Evolutionary conservation across 2,888 invertebrate genomes (phyloP).

Genomic region (Chironomus riparius): DNA sequence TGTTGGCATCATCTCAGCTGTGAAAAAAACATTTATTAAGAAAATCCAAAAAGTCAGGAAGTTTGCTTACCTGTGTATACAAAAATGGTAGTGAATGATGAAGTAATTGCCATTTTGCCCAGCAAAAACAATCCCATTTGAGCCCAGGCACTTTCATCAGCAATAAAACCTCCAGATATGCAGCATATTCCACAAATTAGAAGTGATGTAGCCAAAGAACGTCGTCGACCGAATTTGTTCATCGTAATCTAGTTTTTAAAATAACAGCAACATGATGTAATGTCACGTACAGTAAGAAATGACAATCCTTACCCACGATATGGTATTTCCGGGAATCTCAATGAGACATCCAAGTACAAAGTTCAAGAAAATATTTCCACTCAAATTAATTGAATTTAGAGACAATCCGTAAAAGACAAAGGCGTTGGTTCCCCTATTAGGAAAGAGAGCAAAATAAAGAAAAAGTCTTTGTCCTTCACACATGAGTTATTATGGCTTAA

Average conservation of each 20-base stretch:
- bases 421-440: conserved; percentile 49
- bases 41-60: no score
- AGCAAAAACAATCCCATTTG: conserved; percentile 49
- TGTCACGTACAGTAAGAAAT: neutral
- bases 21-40: no score
- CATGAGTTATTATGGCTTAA: no score
- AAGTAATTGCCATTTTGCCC: conserved; percentile 55
- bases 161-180: conserved; percentile 47
- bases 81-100: conserved; percentile 54
- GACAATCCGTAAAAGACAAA: conserved; percentile 62
- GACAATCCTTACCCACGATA: conserved; percentile 33
- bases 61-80: conserved; percentile 46
- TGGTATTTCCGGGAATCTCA: conserved; percentile 51
- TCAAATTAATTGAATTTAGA: conserved; percentile 54
- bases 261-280: no score
- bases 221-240: conserved; percentile 36
- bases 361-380: conserved; percentile 59
- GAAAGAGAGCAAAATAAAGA: no score
- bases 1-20: conserved; percentile 43
- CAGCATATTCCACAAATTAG: conserved; percentile 46
- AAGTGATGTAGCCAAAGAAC: no score
- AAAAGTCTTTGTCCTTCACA: no score
- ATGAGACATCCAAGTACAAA: conserved; percentile 54
- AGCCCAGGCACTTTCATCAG: conserved; percentile 45
- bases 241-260: conserved; percentile 39